Percentiles rank a stretch among this genome's conserved stretches.
phyloP scores from a whole-genome alignment of 2,797 vertebrate genomes.

The Acropternis orthonyx region DNA sequence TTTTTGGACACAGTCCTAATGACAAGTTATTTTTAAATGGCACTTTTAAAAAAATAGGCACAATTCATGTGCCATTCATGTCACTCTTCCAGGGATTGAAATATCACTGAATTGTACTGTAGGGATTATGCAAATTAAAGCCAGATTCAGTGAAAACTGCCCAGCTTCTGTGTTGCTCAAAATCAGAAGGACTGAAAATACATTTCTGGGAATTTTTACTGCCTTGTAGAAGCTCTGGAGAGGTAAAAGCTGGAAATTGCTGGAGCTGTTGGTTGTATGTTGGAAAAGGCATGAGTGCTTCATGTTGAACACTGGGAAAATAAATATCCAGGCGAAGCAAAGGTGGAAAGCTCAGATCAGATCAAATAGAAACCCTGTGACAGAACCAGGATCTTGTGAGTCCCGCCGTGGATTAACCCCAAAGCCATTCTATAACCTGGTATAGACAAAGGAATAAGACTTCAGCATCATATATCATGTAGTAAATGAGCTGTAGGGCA shows the following conservation, averaged over 20 bases:
- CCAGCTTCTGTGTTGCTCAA: neutral
- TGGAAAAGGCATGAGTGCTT: neutral
- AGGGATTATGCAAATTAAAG: slow-evolving; percentile 34
- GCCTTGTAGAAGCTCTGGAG: neutral
- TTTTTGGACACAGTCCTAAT: slow-evolving; percentile 41
- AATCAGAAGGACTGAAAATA: slow-evolving; percentile 12
- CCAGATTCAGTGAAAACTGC: neutral
- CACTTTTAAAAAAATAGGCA: slow-evolving; percentile 15
- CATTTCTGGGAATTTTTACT: neutral
- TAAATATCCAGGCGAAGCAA: neutral
- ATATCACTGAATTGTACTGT: neutral
- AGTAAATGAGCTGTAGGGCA: neutral
- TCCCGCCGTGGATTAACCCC: neutral
- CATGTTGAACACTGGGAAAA: neutral
- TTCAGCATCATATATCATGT: neutral
- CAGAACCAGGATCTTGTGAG: neutral
- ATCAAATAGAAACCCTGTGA: neutral
- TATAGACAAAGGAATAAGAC: neutral
- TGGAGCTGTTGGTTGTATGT: neutral
- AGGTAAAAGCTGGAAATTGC: neutral
- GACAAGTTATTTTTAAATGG: slow-evolving; percentile 38
- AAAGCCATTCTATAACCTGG: neutral
- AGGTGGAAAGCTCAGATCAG: neutral
- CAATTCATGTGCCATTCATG: neutral
- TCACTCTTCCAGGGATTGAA: slow-evolving; percentile 7